phyloP scores from a whole-genome alignment of 2,113 vertebrate genomes.

The Cygnus atratus region DNA sequence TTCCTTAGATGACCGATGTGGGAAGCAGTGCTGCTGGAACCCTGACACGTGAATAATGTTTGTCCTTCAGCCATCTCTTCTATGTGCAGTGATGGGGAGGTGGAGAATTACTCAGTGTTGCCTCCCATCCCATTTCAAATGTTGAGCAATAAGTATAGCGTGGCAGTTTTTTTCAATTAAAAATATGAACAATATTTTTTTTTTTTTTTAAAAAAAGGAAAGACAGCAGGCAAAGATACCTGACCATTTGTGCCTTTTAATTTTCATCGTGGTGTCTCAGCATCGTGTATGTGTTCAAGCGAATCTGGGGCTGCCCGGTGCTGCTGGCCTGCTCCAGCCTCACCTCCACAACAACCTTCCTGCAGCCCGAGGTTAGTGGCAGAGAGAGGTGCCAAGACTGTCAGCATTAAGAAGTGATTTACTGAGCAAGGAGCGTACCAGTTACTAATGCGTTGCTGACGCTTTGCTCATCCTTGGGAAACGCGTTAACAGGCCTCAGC shows the following conservation, averaged over 20 bases:
- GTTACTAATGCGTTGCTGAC: not conserved
- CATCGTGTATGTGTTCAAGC: not conserved
- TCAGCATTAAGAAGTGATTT: not conserved
- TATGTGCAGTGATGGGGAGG: not conserved
- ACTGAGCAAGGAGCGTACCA: not conserved
- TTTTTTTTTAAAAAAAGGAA: not conserved
- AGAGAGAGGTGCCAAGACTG: not conserved
- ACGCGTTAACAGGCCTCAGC: not conserved
- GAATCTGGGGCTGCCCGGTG: not conserved
- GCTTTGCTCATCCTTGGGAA: not conserved
- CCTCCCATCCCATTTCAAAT: not conserved
- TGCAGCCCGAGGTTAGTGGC: not conserved
- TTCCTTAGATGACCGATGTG: not conserved
- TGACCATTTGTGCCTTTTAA: not conserved
- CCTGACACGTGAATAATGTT: rapidly evolving
- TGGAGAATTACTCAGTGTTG: not conserved
- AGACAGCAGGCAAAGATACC: not conserved
- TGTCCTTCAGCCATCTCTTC: not conserved
- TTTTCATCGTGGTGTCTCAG: not conserved
- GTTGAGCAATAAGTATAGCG: not conserved
- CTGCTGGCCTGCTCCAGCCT: not conserved
- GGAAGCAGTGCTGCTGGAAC: not conserved
- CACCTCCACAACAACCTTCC: not conserved
- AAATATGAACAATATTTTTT: not conserved
- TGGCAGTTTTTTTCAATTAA: not conserved